These are phyloP conservation scores for Cygnus buccinator DNA, from an alignment of 2,113 vertebrate genomes.

Conservation along the genomic window DNA sequence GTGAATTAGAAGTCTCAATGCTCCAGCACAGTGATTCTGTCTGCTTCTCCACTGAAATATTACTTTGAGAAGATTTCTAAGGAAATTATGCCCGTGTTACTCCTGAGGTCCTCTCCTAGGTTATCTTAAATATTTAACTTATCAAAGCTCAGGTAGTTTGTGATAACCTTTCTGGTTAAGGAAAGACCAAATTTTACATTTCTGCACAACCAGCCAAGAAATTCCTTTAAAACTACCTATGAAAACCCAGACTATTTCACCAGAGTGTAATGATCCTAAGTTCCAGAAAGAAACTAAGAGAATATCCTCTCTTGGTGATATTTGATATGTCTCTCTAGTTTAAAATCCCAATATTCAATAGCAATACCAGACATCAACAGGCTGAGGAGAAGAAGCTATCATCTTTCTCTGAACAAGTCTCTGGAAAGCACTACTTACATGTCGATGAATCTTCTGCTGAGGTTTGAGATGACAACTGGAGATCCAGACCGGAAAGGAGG, in stretches of 20 bases:
- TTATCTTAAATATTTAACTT: not conserved
- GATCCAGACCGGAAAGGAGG: constrained; percentile 83
- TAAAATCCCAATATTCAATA: not conserved
- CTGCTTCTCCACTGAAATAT: not conserved
- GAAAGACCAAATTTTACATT: not conserved
- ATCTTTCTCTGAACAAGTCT: not conserved
- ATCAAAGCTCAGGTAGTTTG: not conserved
- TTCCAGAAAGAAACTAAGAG: not conserved
- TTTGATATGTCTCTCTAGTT: not conserved
- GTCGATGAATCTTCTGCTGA: constrained; percentile 87
- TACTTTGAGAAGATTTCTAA: not conserved
- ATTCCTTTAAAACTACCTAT: not conserved
- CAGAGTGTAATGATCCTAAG: not conserved
- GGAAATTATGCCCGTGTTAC: not conserved
- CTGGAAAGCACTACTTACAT: constrained; percentile 81
- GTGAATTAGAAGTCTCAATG: not conserved
- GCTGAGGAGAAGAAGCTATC: not conserved
- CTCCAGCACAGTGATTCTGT: not conserved
- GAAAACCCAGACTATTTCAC: not conserved
- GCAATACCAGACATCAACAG: not conserved
- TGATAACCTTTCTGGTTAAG: not conserved
- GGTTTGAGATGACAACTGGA: constrained; percentile 80
- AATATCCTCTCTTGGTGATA: not conserved
- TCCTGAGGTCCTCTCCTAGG: not conserved
- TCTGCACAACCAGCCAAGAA: not conserved